These are phyloP conservation scores for Toxostoma redivivum DNA, from an alignment of 2,113 vertebrate genomes.

Conservation along the genomic window DNA sequence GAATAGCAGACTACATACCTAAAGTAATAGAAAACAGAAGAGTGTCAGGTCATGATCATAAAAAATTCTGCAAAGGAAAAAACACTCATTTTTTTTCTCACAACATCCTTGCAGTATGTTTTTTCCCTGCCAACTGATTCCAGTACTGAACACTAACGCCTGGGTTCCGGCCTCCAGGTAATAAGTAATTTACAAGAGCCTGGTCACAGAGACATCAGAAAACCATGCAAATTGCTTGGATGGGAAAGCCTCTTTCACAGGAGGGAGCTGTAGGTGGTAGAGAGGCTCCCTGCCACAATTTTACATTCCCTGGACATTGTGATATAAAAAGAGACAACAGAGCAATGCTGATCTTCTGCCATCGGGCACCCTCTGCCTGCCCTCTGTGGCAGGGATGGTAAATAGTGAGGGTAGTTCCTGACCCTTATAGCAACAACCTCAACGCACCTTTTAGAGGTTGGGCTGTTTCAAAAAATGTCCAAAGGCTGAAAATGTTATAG, in stretches of 20 bases:
- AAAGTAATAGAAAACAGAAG: conserved; percentile 21
- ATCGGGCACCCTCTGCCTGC: fast-evolving
- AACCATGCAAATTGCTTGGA: conserved; percentile 36
- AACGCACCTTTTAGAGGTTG: not conserved
- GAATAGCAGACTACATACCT: not conserved
- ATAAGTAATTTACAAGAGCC: conserved; percentile 2
- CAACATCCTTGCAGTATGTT: not conserved
- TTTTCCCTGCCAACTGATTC: not conserved
- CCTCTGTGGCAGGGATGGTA: not conserved
- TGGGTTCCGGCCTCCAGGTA: not conserved
- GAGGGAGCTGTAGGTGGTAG: conserved; percentile 28
- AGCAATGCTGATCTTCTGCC: not conserved
- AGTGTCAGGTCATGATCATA: not conserved
- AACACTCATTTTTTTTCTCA: not conserved
- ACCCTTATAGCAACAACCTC: not conserved
- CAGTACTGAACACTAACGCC: not conserved
- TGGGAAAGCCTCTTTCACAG: conserved; percentile 31
- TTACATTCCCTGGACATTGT: not conserved
- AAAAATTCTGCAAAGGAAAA: not conserved
- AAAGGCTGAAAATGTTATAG: not conserved
- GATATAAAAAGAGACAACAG: conserved; percentile 21
- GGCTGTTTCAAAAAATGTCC: not conserved
- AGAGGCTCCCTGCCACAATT: conserved; percentile 30
- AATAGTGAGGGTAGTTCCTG: not conserved
- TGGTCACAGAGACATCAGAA: conserved; percentile 27